Base-by-base conservation (phyloP, 2,797 vertebrate genomes). In the Microctenopoma stevenorrisi region DNA sequence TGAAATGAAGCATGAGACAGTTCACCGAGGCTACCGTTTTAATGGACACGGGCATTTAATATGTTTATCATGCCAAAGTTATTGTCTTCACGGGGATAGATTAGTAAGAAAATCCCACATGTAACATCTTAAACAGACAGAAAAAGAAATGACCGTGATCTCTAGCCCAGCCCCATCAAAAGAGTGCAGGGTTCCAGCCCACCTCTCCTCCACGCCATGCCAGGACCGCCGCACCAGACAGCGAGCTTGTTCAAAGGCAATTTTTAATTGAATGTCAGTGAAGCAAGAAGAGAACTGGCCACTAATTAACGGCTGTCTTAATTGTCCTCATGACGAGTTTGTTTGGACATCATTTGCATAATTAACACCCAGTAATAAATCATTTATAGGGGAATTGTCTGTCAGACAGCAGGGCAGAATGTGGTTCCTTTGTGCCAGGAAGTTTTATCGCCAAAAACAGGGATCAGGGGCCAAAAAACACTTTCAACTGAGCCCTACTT, bases 261-360 rank as follows among this genome's bases (percentile, higher is more conserved):
- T 96, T 97, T 93, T 97, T 97, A 98, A 98, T 97, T 97, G 96
- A 98, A 98, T 97, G 95, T 97, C 96, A 98, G 94, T 96, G 96
- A 98, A 97, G 96, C 97, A 98, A 96, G 97, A 96, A 98, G 96
- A 90, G 90, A 91, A 88, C 86, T 88, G 91, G 93, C 95, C 96
- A 96, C 95, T 98, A 98, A 99, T 98, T 98, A 98, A 98, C 97
- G 96, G 95, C 95, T 97, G 96, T 96, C 96, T 98, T 98, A 98
- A 99, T 98, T 98, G 97, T 98, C 96, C 97, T 98, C 96, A 95
- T 98, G 98, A 98, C 97, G 96, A 98, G 98, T 98, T 98, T 99
- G 97, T 97, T 98, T 97, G 97, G 95, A 96, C 96, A 96, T 98
- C 95, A 98, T 99, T 98, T 98, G 96, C 97, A 98, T 99, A 98